Conservation (phyloP, 2,113 vertebrate genomes). For the Myocastor coypus region DNA sequence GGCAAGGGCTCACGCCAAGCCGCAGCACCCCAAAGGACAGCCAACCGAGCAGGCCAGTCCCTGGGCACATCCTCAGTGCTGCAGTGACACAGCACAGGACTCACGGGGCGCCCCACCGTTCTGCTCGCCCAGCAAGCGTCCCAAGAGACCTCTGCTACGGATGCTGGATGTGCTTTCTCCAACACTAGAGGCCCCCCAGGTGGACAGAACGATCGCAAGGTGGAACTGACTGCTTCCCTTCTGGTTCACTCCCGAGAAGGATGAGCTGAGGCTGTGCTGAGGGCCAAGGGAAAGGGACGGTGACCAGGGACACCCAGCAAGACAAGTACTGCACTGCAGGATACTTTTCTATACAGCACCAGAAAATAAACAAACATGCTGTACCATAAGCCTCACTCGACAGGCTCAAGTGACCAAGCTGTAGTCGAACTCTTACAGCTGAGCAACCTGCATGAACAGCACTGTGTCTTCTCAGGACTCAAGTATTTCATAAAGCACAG, state of each 20-base stretch:
- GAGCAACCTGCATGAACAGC: background rate
- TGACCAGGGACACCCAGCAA: background rate
- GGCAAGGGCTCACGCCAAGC: background rate
- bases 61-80: background rate
- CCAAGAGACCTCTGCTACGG: background rate
- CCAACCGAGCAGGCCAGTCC: no score
- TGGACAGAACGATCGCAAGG: no score
- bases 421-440: background rate
- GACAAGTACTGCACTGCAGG: fast-evolving
- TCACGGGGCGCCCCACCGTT: no score
- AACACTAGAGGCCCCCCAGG: background rate
- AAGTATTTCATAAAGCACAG: background rate
- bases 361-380: background rate
- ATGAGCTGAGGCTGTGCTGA: no score
- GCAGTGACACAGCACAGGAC: background rate
- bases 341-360: fast-evolving
- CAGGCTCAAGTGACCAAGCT: no score
- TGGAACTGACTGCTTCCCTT: background rate
- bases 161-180: background rate
- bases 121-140: fast-evolving
- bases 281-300: no score
- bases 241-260: background rate
- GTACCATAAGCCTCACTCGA: background rate
- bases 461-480: background rate
- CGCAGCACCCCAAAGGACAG: background rate